These are phyloP conservation scores for Drosophila malerkotliana DNA, from an alignment of 1,140 invertebrate species.

Conservation along the genomic window DNA sequence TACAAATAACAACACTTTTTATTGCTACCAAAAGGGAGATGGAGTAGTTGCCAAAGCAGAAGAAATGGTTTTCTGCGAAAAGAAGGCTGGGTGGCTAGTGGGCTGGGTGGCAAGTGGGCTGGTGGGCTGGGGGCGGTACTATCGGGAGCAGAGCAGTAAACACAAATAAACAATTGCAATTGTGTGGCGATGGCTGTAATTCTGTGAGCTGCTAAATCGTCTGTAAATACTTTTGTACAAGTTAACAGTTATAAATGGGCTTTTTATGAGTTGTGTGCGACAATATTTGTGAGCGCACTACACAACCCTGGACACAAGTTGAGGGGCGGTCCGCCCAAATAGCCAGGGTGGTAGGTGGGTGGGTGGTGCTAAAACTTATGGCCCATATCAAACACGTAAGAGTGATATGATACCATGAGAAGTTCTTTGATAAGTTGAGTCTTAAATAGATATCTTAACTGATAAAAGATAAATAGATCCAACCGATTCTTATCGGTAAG, in stretches of 20 bases:
- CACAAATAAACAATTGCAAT: slow-evolving; percentile 79
- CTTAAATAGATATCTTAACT: no score
- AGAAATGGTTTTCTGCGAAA: slow-evolving; percentile 13
- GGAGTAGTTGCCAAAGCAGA: slow-evolving; percentile 40
- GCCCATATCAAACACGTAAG: slow-evolving; percentile 26
- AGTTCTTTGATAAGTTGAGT: no score
- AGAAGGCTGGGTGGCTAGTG: neutral
- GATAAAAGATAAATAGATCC: no score
- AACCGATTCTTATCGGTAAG: no score
- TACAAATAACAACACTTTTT: slow-evolving; percentile 73
- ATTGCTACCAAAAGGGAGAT: slow-evolving; percentile 61
- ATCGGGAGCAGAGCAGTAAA: slow-evolving; percentile 22
- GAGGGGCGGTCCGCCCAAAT: neutral
- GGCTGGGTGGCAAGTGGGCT: neutral
- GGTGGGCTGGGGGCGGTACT: neutral
- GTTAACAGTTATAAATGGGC: slow-evolving; percentile 81
- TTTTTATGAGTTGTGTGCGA: slow-evolving; percentile 78
- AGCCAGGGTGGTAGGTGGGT: neutral
- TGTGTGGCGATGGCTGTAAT: slow-evolving; percentile 68
- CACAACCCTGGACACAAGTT: slow-evolving; percentile 34
- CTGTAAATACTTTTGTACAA: slow-evolving; percentile 82
- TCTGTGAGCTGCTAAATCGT: slow-evolving; percentile 77
- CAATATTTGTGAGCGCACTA: slow-evolving; percentile 63
- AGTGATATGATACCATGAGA: neutral
- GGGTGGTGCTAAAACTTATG: neutral